Percentiles rank a stretch among this genome's conserved stretches.
Evolutionary conservation across 2,113 vertebrate genomes (phyloP).

Genomic region (Mustelus asterias): DNA sequence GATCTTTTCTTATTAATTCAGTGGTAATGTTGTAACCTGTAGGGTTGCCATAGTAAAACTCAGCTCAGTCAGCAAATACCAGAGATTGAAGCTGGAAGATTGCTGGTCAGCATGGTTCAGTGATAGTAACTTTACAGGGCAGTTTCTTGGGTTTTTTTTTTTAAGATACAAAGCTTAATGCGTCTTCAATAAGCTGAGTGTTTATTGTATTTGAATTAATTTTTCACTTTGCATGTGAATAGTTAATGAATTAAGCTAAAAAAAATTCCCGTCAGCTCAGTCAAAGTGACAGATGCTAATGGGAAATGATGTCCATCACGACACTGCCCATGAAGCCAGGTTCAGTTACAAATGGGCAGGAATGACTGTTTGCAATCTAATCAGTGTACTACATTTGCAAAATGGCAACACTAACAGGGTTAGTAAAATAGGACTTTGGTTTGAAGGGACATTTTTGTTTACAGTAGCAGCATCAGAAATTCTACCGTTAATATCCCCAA

Average conservation of each 20-base stretch:
- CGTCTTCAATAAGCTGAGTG: not conserved
- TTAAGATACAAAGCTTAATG: not conserved
- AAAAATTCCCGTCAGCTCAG: not conserved
- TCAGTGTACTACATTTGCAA: not conserved
- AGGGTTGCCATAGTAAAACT: not conserved
- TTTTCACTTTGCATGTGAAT: not conserved
- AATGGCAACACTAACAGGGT: not conserved
- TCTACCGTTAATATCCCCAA: not conserved
- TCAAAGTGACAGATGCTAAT: not conserved
- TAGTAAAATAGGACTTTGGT: not conserved
- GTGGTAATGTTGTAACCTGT: too few relatives aligned
- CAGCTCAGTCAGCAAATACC: not conserved
- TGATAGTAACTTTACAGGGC: not conserved
- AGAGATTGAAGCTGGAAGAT: not conserved
- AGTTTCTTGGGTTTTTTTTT: not conserved
- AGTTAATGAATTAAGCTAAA: not conserved
- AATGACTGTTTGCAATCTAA: not conserved
- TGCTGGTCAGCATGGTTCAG: not conserved
- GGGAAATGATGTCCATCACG: not conserved
- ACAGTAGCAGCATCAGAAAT: not conserved
- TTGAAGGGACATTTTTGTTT: not conserved
- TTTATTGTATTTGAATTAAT: not conserved
- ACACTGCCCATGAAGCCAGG: not conserved
- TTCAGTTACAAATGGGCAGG: conserved; percentile 24
- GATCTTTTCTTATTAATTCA: not conserved